Base-by-base conservation (phyloP, 1,140 invertebrate species). In the Hydropsyche tenuis region DNA sequence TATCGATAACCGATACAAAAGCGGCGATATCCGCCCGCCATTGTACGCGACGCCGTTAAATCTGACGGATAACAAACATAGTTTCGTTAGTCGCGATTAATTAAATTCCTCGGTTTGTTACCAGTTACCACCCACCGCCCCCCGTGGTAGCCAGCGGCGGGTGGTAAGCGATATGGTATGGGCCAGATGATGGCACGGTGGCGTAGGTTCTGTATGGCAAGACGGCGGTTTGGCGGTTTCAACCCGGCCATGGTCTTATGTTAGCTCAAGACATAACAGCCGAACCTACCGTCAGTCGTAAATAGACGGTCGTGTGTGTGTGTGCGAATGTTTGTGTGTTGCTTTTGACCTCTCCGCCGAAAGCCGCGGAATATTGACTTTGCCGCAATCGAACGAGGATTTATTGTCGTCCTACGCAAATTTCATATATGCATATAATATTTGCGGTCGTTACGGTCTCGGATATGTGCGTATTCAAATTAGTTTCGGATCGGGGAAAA, bases 41-140 rank as follows among this genome's bases (percentile, higher is more conserved):
- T 12, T n/a, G 45, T 60, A n/a, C 23, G 22, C 56, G 20, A 27
- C 56, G 22, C 56, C 1, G 56, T 60, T 60, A 60, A 60, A 60
- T 60, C 56, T 60, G 56, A 60, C 23, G 23, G 56, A 60, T 60
- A 60, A 60, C 56, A 60, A 60, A 60, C 56, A 60, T 60, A 60
- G 56, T 60, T 60, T 25, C 56, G 56, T 60, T 60, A 27, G 56
- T 23, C 56, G 56, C 56, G 56, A 60, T 60, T 60, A 60, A 60
- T 60, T 60, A 60, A 60, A 60, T 60, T 60, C 56, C 56, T 60
- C 56, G 56, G 56, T 25, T 25, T 60, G 56, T n/a, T 37, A 37
- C n/a, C n/a, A n/a, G n/a, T n/a, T n/a, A n/a, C n/a, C n/a, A n/a
- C n/a, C n/a, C n/a, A n/a, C n/a, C n/a, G n/a, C n/a, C n/a, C n/a